phyloP scores from a whole-genome alignment of 2,888 invertebrate species.

The Cactoblastis cactorum region DNA sequence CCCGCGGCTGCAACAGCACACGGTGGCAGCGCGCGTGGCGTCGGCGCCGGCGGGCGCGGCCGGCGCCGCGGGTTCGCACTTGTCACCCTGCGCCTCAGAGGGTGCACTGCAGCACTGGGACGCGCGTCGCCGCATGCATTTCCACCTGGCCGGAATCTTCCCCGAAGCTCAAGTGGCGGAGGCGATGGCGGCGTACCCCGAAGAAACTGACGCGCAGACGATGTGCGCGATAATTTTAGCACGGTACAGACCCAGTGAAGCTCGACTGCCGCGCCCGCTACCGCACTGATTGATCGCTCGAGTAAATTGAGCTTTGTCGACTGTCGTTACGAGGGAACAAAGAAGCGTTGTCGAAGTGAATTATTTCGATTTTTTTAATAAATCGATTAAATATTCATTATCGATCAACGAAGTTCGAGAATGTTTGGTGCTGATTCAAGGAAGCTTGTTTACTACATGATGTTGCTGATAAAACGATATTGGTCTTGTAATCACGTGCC shows the following conservation, averaged over 20 bases:
- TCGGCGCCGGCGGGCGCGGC: slow-evolving; percentile 85
- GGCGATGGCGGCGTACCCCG: slow-evolving; percentile 92
- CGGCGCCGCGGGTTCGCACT: slow-evolving; percentile 74
- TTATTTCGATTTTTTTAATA: slow-evolving; percentile 53
- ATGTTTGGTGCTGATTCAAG: slow-evolving; percentile 7
- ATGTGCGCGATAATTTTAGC: slow-evolving; percentile 92
- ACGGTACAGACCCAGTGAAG: slow-evolving; percentile 80
- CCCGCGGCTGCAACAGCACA: slow-evolving; percentile 75
- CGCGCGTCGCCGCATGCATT: slow-evolving; percentile 88
- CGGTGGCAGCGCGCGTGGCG: slow-evolving; percentile 85
- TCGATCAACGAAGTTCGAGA: slow-evolving; percentile 20
- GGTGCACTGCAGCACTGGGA: slow-evolving; percentile 79
- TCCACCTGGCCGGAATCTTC: slow-evolving; percentile 94
- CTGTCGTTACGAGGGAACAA: background rate
- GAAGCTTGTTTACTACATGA: background rate
- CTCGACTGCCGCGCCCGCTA: slow-evolving; percentile 38
- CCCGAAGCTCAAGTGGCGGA: slow-evolving; percentile 93
- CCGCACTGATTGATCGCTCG: slow-evolving; percentile 34
- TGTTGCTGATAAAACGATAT: background rate
- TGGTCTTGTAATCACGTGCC: slow-evolving; percentile 1
- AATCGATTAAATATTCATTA: slow-evolving; percentile 50
- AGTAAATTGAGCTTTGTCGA: background rate
- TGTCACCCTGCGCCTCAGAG: slow-evolving; percentile 62
- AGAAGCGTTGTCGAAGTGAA: slow-evolving; percentile 30
- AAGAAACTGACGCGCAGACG: slow-evolving; percentile 92